phyloP scores from a whole-genome alignment of 2,888 invertebrate genomes.

The Drosophila mayaguana region DNA sequence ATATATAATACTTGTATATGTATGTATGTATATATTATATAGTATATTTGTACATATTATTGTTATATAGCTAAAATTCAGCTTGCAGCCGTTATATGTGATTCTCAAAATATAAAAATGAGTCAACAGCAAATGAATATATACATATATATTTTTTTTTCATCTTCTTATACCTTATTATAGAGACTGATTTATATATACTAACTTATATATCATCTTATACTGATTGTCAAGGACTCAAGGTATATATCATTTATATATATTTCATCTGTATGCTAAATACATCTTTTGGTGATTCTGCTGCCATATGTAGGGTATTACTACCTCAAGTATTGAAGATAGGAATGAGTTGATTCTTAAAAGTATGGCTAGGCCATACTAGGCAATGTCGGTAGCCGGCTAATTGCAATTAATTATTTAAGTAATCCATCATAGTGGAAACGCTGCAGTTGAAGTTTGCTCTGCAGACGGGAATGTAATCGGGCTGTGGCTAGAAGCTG shows the following conservation, averaged over 20 bases:
- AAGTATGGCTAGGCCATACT: constrained; percentile 29
- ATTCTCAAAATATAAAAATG: background rate
- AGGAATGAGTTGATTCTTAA: constrained; percentile 25
- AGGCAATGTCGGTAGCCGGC: constrained; percentile 49
- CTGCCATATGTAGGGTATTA: background rate
- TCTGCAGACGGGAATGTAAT: constrained; percentile 10
- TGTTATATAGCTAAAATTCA: too few relatives aligned
- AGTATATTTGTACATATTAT: too few relatives aligned
- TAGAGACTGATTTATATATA: too few relatives aligned
- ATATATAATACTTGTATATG: too few relatives aligned
- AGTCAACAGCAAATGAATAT: too few relatives aligned
- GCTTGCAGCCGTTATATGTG: background rate
- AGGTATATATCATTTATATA: background rate
- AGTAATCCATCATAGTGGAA: constrained; percentile 71
- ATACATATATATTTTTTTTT: too few relatives aligned
- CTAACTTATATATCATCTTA: background rate
- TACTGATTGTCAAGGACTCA: background rate
- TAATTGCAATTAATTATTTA: constrained; percentile 78
- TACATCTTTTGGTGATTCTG: background rate
- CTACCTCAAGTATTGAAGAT: constrained; percentile 2
- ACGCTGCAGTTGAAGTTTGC: constrained; percentile 48
- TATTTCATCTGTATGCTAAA: background rate
- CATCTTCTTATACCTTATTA: too few relatives aligned
- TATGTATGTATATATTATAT: too few relatives aligned
- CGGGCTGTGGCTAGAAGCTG: constrained; percentile 1